Percentiles rank a stretch among this genome's conserved stretches.
Evolutionary conservation across 2,797 vertebrate species (phyloP).

Genomic region (Pipistrellus nathusii): DNA sequence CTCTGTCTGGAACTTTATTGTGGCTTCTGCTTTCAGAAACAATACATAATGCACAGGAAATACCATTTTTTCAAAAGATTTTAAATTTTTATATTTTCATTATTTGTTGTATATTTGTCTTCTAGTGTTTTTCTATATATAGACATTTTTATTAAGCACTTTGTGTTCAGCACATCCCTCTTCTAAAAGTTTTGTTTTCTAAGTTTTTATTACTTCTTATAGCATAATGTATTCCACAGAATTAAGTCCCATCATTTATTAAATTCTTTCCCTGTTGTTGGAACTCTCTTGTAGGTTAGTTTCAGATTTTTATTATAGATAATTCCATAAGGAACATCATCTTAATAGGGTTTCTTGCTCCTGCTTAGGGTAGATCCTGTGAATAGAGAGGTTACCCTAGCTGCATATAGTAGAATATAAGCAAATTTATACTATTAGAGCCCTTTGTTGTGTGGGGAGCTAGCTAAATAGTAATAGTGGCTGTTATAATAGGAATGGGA

Average conservation of each 20-base stretch:
- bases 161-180: constrained; percentile 5
- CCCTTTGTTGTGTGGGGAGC: not conserved
- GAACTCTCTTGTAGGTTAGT: constrained; percentile 36
- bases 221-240: constrained; percentile 33
- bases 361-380: constrained; percentile 8
- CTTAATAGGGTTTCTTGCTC: constrained; percentile 41
- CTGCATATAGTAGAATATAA: constrained; percentile 24
- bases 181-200: constrained; percentile 61
- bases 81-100: constrained; percentile 53
- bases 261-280: constrained; percentile 29
- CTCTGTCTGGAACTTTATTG: not conserved
- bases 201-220: constrained; percentile 48
- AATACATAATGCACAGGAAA: not conserved
- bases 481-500: constrained; percentile 33
- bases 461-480: constrained; percentile 21
- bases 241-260: constrained; percentile 51
- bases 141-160: constrained; percentile 46
- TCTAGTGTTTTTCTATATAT: constrained; percentile 1
- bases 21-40: constrained; percentile 19
- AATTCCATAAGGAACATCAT: constrained; percentile 33
- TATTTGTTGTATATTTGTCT: constrained; percentile 51
- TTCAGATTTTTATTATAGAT: constrained; percentile 54
- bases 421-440: constrained; percentile 36
- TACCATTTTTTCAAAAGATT: constrained; percentile 36
- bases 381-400: constrained; percentile 14